These are phyloP conservation scores for Hemiscyllium ocellatum DNA, from an alignment of 2,113 vertebrate species.

Conservation along the genomic window DNA sequence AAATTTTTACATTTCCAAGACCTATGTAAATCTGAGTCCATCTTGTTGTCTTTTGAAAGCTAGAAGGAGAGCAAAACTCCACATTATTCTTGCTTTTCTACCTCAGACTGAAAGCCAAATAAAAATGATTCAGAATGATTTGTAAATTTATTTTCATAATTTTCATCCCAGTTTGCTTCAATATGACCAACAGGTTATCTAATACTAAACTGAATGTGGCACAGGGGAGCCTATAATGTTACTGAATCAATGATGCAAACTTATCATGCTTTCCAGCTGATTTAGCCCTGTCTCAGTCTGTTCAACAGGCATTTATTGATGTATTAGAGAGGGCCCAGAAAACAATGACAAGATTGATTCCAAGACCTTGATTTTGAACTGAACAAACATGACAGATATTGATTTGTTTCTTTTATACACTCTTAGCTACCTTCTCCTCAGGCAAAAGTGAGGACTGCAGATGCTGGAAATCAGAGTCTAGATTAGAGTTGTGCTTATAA, in stretches of 20 bases:
- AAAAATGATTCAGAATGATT: neutral
- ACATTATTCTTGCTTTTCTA: neutral
- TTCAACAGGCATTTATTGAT: neutral
- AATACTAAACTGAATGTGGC: neutral
- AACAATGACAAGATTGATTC: slow-evolving; percentile 10
- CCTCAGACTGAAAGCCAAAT: neutral
- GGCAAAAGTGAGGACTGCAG: too few relatives aligned
- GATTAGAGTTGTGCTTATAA: too few relatives aligned
- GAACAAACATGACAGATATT: neutral
- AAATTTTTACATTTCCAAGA: neutral
- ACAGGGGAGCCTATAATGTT: neutral
- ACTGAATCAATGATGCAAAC: neutral
- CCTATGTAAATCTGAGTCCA: neutral
- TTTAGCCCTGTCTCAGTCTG: neutral
- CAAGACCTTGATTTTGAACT: neutral
- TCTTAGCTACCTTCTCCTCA: too few relatives aligned
- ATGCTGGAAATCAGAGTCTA: too few relatives aligned
- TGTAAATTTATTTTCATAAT: neutral
- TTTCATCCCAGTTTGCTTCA: neutral
- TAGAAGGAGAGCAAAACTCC: neutral
- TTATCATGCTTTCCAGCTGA: neutral
- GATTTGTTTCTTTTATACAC: neutral
- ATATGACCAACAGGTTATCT: neutral
- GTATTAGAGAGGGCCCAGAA: neutral
- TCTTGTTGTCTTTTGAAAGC: neutral